Conservation (phyloP, 2,888 invertebrate genomes). For the Nomada ferruginata region DNA sequence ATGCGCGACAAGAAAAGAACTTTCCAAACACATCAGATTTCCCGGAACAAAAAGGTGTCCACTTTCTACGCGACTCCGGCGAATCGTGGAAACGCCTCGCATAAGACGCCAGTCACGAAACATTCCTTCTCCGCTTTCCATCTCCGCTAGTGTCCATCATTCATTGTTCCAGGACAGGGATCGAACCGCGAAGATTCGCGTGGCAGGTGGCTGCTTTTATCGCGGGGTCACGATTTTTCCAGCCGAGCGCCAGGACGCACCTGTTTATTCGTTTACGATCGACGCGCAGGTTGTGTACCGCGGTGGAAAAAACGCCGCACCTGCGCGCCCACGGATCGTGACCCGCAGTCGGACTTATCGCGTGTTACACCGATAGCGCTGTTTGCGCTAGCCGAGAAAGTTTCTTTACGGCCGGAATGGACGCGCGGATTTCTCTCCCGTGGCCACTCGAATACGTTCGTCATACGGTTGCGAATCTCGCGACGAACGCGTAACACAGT, state of each 20-base stretch:
- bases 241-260: conserved; percentile 41
- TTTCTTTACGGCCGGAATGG: conserved; percentile 64
- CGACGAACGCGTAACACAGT: conserved; percentile 5
- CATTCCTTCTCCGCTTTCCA: conserved; percentile 25
- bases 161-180: background rate
- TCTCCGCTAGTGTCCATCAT: background rate
- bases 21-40: conserved; percentile 18
- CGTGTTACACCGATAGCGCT: conserved; percentile 66
- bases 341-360: conserved; percentile 68
- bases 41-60: conserved; percentile 10
- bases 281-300: conserved; percentile 25
- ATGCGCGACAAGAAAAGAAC: background rate
- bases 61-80: conserved; percentile 5
- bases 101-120: conserved; percentile 10
- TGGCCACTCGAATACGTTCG: conserved; percentile 70
- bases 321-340: conserved; percentile 66
- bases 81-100: conserved; percentile 5
- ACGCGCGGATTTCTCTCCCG: conserved; percentile 75
- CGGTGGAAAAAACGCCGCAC: conserved; percentile 51
- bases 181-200: conserved; percentile 7
- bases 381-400: conserved; percentile 68
- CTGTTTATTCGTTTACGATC: conserved; percentile 63
- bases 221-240: conserved; percentile 33
- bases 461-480: background rate
- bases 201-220: conserved; percentile 40